Percentiles rank a stretch among this genome's conserved stretches.
Conservation (phyloP, 2,113 vertebrate species). For the Chroicocephalus ridibundus region DNA sequence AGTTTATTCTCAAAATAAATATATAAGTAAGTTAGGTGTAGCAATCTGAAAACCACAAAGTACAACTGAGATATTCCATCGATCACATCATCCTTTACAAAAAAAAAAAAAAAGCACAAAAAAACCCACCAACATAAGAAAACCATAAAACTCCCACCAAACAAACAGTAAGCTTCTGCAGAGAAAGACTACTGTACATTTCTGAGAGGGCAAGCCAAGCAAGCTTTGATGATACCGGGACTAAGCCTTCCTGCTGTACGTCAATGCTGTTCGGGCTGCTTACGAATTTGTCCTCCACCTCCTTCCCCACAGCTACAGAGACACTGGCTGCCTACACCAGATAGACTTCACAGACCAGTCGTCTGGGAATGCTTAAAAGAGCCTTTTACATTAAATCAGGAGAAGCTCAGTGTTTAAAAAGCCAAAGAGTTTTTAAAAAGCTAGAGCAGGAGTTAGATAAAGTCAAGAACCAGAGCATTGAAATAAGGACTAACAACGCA, state of each 20-base stretch:
- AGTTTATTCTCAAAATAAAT: background rate
- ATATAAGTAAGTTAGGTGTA: background rate
- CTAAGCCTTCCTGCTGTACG: background rate
- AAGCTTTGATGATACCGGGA: background rate
- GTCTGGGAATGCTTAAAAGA: background rate
- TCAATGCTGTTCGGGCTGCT: background rate
- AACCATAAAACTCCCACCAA: background rate
- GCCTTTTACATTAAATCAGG: background rate
- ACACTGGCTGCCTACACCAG: background rate
- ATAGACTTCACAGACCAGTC: slow-evolving; percentile 5
- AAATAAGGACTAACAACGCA: background rate
- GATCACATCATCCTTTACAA: background rate
- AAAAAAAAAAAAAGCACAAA: background rate
- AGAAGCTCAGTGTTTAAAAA: background rate
- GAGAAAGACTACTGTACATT: background rate
- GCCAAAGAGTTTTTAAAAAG: background rate
- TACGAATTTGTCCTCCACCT: background rate
- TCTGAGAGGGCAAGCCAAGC: background rate
- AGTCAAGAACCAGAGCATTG: background rate
- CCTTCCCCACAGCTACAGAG: background rate
- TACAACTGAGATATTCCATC: background rate
- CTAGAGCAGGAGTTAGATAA: background rate
- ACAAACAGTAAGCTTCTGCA: background rate
- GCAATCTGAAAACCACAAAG: background rate
- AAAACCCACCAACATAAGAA: background rate